Percentiles rank a stretch among this genome's conserved stretches.
Conservation (phyloP, 2,797 vertebrate species). For the Bucorvus abyssinicus region DNA sequence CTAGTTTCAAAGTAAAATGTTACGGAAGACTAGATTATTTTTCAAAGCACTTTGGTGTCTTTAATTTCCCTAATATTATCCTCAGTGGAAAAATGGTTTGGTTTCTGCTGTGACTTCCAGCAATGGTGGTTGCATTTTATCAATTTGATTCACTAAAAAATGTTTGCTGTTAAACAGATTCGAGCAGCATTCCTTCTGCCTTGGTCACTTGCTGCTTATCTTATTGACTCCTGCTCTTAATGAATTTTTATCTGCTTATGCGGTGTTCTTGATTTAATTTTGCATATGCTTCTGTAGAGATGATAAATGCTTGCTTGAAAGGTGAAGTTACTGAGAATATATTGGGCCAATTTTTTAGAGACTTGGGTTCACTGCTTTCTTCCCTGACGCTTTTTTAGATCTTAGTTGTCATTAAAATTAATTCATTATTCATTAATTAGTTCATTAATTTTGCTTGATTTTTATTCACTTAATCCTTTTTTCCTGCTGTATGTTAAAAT, state of each 20-base stretch:
- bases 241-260: background rate
- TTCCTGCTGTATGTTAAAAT: background rate
- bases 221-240: background rate
- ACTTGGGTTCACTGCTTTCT: background rate
- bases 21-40: background rate
- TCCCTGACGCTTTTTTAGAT: background rate
- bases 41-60: background rate
- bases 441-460: background rate
- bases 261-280: background rate
- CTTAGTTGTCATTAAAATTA: background rate
- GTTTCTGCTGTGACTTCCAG: background rate
- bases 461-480: background rate
- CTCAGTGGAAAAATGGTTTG: background rate
- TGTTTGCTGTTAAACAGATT: slow-evolving; percentile 24
- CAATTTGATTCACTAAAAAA: background rate
- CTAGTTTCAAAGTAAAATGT: background rate
- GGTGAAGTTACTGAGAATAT: background rate
- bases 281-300: background rate
- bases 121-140: background rate
- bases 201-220: slow-evolving; percentile 11
- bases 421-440: too few relatives aligned
- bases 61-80: background rate
- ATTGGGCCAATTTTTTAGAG: background rate
- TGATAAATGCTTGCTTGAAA: background rate
- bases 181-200: slow-evolving; percentile 13